A percentile compares a stretch with the other conserved stretches of the same genome.
Conservation (phyloP, 2,888 invertebrate species). For the Plebejus argus region DNA sequence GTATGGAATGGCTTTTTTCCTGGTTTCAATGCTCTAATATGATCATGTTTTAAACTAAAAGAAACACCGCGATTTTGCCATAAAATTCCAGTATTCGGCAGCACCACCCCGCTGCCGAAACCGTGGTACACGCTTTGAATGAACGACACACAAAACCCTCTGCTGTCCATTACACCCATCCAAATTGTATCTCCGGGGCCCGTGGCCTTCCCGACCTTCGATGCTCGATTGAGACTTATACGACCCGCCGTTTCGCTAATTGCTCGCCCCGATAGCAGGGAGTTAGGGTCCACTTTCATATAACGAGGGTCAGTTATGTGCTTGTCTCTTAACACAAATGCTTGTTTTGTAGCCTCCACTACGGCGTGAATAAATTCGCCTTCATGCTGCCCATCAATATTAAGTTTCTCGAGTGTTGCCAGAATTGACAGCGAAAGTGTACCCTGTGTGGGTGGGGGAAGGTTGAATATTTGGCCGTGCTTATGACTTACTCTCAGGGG, state of each 20-base stretch:
- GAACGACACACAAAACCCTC: slow-evolving; percentile 71
- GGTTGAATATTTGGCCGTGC: slow-evolving; percentile 61
- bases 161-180: slow-evolving; percentile 71
- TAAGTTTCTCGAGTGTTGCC: slow-evolving; percentile 63
- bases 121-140: slow-evolving; percentile 67
- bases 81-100: slow-evolving; percentile 67
- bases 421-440: slow-evolving; percentile 63
- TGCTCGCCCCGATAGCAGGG: slow-evolving; percentile 51
- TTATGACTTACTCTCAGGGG: slow-evolving; percentile 60
- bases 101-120: slow-evolving; percentile 65
- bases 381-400: slow-evolving; percentile 61
- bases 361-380: slow-evolving; percentile 63
- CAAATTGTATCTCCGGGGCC: slow-evolving; percentile 70
- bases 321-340: slow-evolving; percentile 45
- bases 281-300: slow-evolving; percentile 60
- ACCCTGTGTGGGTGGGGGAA: slow-evolving; percentile 74
- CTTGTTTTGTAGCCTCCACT: slow-evolving; percentile 58
- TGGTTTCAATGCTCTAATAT: slow-evolving; percentile 58
- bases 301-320: slow-evolving; percentile 64
- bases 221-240: slow-evolving; percentile 53
- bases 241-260: slow-evolving; percentile 57
- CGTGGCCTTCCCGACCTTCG: slow-evolving; percentile 50
- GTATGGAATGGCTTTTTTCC: slow-evolving; percentile 72
- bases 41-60: slow-evolving; percentile 56
- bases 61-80: slow-evolving; percentile 69